Evolutionary conservation across 2,888 invertebrate genomes (phyloP), one percentile per base, ranked within the genome.

Genomic region (Parnassius mnemosyne): DNA sequence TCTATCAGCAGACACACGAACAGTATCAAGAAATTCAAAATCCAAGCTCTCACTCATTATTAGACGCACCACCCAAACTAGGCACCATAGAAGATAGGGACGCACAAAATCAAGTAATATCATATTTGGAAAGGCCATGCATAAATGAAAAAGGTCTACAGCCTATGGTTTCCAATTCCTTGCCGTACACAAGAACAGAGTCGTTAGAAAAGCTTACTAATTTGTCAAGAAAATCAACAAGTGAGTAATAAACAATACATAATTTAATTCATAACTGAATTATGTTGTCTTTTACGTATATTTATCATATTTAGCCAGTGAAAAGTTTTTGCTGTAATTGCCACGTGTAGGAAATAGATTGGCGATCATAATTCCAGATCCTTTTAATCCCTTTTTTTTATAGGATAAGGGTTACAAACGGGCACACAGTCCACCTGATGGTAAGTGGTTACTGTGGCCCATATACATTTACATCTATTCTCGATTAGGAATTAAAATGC

Each of bases 1-100:
- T 85, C 25, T 86, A 87, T 57, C 85, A 87, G 64, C 87, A 86
- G 54, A 83, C 76, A 60, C 84, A 83, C 57, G 89, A 89, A 2
- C 80, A 82, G 34, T 84, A 83, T 63, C 66, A 71, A 9, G 81
- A 83, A 52, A 42, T 51, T 3, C 3, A 51, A 41, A n/a, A 20
- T 52, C 57, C 34, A 53, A 69, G 68, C 3, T 71, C 78, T 53
- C 74, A 77, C 12, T 57, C 69, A 2, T 47, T 66, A 11, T 25
- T 71, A 10, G 84, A 83, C 57, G 60, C 67, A n/a, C 57, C 71
- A 34, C 51, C 69, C 0, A 84, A 80, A 62, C 55, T 68, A 2
- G 80, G 84, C 1, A 63, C 34, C 0, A 34, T 65, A 51, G 57
- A 67, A 43, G 74, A 73, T 1, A 70, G 70, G 61, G 75, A 80